Conservation (phyloP, 2,888 invertebrate genomes). For the Stenodera caucasica region DNA sequence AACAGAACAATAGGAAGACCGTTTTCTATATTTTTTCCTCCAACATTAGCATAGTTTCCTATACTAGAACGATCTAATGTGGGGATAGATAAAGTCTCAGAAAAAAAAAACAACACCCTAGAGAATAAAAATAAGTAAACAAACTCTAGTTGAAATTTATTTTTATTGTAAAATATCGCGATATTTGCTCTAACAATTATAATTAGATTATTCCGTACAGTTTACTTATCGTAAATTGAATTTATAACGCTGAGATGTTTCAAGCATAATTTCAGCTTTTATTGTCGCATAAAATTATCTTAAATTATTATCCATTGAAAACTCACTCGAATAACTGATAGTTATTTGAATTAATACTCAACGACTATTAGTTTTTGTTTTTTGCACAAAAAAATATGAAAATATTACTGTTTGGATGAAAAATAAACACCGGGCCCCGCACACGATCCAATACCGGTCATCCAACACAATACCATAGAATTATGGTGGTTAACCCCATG, state of each 20-base stretch:
- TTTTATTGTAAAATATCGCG: not conserved
- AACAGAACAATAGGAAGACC: slow-evolving; percentile 33
- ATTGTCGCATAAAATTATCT: slow-evolving; percentile 19
- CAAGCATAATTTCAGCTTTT: slow-evolving; percentile 19
- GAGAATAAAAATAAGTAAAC: not conserved
- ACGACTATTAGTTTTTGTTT: not conserved
- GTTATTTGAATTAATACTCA: too few relatives aligned
- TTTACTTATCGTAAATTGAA: slow-evolving; percentile 23
- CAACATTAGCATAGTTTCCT: slow-evolving; percentile 4
- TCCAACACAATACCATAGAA: not conserved
- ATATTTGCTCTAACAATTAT: not conserved
- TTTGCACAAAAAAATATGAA: not conserved
- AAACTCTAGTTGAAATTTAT: not conserved
- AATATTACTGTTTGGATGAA: not conserved
- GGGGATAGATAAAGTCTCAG: not conserved
- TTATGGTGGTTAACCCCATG: not conserved
- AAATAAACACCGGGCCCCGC: slow-evolving; percentile 21
- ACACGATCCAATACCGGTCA: slow-evolving; percentile 14
- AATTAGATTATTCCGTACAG: not conserved
- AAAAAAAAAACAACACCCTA: not conserved
- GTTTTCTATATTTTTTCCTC: slow-evolving; percentile 29
- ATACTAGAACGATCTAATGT: not conserved
- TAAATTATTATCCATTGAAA: slow-evolving; percentile 22
- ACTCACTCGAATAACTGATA: not conserved
- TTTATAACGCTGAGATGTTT: slow-evolving; percentile 18